These are phyloP conservation scores for Conopomorpha cramerella DNA, from an alignment of 1,140 invertebrate genomes.

Conservation along the genomic window DNA sequence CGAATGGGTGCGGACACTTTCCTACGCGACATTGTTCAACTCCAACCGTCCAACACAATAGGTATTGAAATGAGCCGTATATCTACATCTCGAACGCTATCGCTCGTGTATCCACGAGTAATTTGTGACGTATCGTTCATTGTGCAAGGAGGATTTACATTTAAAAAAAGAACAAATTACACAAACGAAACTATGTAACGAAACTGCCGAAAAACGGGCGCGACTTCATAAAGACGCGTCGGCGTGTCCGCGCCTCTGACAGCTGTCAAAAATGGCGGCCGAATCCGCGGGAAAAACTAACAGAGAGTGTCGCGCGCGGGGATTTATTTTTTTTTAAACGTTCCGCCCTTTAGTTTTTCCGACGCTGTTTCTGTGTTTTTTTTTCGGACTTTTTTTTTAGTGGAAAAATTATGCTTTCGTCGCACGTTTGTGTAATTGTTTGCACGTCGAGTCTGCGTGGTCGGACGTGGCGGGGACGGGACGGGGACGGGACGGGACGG, in stretches of 20 bases:
- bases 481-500: constrained; percentile 16
- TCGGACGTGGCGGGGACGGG: constrained; percentile 32
- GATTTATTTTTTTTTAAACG: constrained; percentile 25
- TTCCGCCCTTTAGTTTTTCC: too few species aligned
- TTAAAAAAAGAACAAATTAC: too few species aligned
- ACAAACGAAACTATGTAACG: too few species aligned
- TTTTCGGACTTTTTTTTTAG: constrained; percentile 16
- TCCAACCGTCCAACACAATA: too few species aligned
- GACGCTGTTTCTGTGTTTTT: too few species aligned
- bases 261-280: constrained; percentile 50
- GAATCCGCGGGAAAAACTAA: constrained; percentile 46
- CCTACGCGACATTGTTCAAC: too few species aligned
- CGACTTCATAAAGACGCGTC: constrained; percentile 36
- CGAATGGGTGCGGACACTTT: constrained; percentile 32
- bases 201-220: constrained; percentile 8
- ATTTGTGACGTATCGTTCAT: constrained; percentile 48
- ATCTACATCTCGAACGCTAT: constrained; percentile 40
- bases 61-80: constrained; percentile 50
- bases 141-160: too few species aligned
- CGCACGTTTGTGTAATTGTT: constrained; percentile 55
- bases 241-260: constrained; percentile 22
- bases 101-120: constrained; percentile 33
- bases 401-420: constrained; percentile 50
- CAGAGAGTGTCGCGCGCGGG: constrained; percentile 30
- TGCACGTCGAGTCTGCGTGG: too few species aligned